Evolutionary conservation across 2,888 invertebrate genomes (phyloP), one percentile per base, ranked within the genome.

Genomic region (Ariolimax columbianus): DNA sequence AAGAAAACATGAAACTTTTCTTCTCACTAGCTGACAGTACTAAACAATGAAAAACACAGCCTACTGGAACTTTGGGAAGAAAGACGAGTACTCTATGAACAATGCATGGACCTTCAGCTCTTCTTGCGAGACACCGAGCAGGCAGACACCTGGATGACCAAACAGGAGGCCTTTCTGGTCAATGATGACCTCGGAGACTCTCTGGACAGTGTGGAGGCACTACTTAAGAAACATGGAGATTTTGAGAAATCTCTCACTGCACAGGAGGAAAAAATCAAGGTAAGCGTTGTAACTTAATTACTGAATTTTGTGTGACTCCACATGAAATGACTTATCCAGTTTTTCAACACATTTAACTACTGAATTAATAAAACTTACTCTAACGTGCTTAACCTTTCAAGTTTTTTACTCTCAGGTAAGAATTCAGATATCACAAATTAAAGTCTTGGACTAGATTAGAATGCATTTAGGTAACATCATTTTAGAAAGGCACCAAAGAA

Each of bases 61-160:
- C 95, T 99, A 88, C 95, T 97, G 88, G 96, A 97, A 79, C 95
- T 99, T 90, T 99, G 99, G 99, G 98, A 99, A 93, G 98, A 99
- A 94, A 96, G 98, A 70, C 96, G 98, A 82, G 97, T 99, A 92
- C 95, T 99, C 77, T 99, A 99, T 94, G 98, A 99, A 94, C 99
- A 99, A 95, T 99, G 99, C 95, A 98, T 99, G 98, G 99, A 99
- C 93, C 95, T 99, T 93, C 99, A 99, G 95, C 95, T 99, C 23
- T 99, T 99, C 95, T 98, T 99, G 94, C 96, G 99, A 59, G 99
- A 99, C 94, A 98, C 98, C 0, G 99, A 99, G 94, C 98, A 99
- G 95, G 99, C 99, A 0, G 99, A 99, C 94, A 98, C 99, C 0
- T 99, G 99, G 99, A 99, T 99, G 99, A 98, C 98, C 87, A 99